Evolutionary conservation across 1,140 invertebrate genomes (phyloP), one percentile per base, ranked within the genome.

Genomic region (Goniozus legneri): DNA sequence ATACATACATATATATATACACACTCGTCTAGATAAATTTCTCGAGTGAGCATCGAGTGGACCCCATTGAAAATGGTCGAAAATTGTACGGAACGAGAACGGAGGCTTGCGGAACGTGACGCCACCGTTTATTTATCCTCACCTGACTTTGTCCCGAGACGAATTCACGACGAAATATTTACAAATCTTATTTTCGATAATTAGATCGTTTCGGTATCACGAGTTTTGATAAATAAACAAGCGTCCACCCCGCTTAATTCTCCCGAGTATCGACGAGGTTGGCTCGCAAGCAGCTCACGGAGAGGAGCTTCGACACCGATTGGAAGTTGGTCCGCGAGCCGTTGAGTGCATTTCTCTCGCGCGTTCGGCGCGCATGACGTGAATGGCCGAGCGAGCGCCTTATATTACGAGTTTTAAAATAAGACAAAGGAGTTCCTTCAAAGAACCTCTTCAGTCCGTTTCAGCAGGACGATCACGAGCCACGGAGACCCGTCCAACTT

Each of bases 401-500:
- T 4, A 27, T 40, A 30, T 24, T 38, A 54, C 47, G 47, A 62
- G 51, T 60, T 64, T 64, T 61, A 54, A 65, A 65, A 60, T 60
- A 64, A 67, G 59, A 62, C 58, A 62, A 60, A 62, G 54, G 51
- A 50, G 14, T 41, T 42, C 46, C 22, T 24, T 22, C 38, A 27
- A 34, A 14, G 16, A 14, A 35, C 33, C 27, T 19, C 35, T 12
- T 1, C 7, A 10, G n/a, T 51, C 33, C 51, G 54, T 64, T 67
- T 65, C 50, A 50, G 67, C 40, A 71, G 49, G 65, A 60, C 55
- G 62, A 69, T 71, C 67, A 69, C 69, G 69, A 62, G 57, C 67
- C 46, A 36, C 45, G 47, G 4, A 4, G 24, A 27, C 47, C 47
- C 58, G 58, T 55, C 60, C 65, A 62, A 72, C 68, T 65, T 71